Conservation (phyloP, 1,140 invertebrate genomes). For the Halictus rubicundus region DNA sequence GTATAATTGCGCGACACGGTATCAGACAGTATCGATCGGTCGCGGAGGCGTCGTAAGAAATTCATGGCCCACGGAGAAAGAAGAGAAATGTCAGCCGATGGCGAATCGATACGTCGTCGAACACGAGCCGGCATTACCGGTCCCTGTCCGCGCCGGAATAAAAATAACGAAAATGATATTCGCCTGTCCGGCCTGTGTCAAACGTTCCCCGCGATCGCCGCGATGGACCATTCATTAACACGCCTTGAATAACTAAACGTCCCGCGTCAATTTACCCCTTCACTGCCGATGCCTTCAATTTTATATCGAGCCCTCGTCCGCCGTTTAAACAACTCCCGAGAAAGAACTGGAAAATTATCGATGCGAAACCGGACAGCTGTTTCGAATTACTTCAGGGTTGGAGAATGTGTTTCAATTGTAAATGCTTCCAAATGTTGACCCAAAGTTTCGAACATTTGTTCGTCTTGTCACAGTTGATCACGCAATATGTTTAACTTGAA, state of each 20-base stretch:
- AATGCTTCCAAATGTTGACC: no score
- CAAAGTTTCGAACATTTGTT: no score
- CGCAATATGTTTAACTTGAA: no score
- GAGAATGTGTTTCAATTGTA: no score
- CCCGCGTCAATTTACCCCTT: no score
- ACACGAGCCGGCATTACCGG: constrained; percentile 1
- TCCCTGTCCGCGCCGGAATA: constrained; percentile 19
- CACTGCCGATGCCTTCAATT: no score
- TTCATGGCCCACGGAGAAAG: constrained; percentile 51
- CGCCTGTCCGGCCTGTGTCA: constrained; percentile 4
- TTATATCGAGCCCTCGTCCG: no score
- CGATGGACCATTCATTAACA: constrained; percentile 63
- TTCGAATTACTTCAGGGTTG: no score
- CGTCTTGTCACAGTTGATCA: no score
- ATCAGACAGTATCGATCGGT: constrained; percentile 38
- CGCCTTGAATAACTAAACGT: constrained; percentile 37
- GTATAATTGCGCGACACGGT: constrained; percentile 47
- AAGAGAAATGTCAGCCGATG: constrained; percentile 50
- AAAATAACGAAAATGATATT: constrained; percentile 24
- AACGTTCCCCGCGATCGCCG: background rate
- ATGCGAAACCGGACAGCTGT: no score
- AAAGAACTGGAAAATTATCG: no score
- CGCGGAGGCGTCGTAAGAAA: constrained; percentile 53
- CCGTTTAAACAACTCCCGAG: background rate
- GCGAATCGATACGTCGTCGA: constrained; percentile 59